Percentiles rank a stretch among this genome's conserved stretches.
Evolutionary conservation across 1,140 invertebrate species (phyloP).

Genomic region (Intoshia linei): DNA sequence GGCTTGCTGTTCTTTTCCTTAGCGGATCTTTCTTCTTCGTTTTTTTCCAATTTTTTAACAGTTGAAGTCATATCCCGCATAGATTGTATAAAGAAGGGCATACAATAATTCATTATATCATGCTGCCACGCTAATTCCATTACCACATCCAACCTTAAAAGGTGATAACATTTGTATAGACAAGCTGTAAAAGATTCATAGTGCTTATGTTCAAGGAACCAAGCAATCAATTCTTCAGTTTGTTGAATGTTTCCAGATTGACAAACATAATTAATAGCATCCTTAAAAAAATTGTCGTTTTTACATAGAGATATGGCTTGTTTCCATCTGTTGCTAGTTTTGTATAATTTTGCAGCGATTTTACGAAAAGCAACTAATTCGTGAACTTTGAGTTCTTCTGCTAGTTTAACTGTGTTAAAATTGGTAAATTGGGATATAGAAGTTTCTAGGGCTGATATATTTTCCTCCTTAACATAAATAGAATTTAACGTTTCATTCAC

Average conservation of each 20-base stretch:
- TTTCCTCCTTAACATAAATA: constrained; percentile 82
- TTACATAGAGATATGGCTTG: constrained; percentile 96
- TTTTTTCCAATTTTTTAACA: too few species aligned
- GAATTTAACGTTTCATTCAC: constrained; percentile 94
- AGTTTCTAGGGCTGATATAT: constrained; percentile 67
- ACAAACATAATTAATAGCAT: constrained; percentile 94
- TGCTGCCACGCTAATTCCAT: constrained; percentile 85
- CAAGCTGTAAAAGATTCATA: constrained; percentile 89
- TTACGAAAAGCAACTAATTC: constrained; percentile 90
- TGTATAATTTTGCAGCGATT: constrained; percentile 92
- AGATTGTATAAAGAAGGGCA: constrained; percentile 87
- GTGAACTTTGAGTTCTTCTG: constrained; percentile 84
- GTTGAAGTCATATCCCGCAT: constrained; percentile 24
- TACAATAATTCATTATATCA: constrained; percentile 91
- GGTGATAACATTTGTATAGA: constrained; percentile 90
- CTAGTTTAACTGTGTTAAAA: constrained; percentile 89
- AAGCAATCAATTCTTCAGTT: constrained; percentile 72
- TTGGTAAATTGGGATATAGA: constrained; percentile 98
- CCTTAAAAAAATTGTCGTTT: constrained; percentile 74
- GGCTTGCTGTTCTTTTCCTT: too few species aligned
- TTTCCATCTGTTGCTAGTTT: constrained; percentile 97
- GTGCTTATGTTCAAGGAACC: constrained; percentile 78
- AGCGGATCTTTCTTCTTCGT: too few species aligned
- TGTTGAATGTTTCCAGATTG: constrained; percentile 79
- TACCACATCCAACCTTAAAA: constrained; percentile 83